Evolutionary conservation across 2,797 vertebrate genomes (phyloP).

Genomic region (Rhinophrynus dorsalis): DNA sequence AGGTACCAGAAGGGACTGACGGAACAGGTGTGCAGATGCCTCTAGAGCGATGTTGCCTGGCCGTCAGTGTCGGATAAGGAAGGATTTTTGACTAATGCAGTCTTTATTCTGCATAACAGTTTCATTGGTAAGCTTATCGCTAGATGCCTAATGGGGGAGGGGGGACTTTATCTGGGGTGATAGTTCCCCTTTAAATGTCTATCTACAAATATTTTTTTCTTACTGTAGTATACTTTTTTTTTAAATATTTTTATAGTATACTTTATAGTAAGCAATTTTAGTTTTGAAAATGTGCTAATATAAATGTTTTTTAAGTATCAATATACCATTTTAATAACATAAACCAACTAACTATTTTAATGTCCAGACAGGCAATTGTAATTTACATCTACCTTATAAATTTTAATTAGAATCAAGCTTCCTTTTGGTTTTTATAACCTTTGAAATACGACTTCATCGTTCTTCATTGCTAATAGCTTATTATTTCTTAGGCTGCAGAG

Average conservation of each 20-base stretch:
- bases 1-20: no score
- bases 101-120: no score
- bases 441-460: background rate
- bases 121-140: no score
- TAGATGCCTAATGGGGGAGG: no score
- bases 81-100: no score
- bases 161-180: no score
- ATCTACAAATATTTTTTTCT: no score
- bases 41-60: no score
- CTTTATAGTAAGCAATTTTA: no score
- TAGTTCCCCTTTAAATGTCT: no score
- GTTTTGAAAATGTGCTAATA: background rate
- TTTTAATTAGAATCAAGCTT: conserved; percentile 36
- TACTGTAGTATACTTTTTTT: background rate
- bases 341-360: conserved; percentile 17
- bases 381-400: conserved; percentile 13
- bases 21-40: no score
- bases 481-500: conserved; percentile 1
- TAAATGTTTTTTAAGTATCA: conserved; percentile 13
- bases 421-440: conserved; percentile 6
- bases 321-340: conserved; percentile 4
- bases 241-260: background rate
- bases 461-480: conserved; percentile 9
- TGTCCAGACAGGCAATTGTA: conserved; percentile 15
- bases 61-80: no score